Evolutionary conservation across 1,140 invertebrate species (phyloP).

Genomic region (Agraylea sexmaculata): DNA sequence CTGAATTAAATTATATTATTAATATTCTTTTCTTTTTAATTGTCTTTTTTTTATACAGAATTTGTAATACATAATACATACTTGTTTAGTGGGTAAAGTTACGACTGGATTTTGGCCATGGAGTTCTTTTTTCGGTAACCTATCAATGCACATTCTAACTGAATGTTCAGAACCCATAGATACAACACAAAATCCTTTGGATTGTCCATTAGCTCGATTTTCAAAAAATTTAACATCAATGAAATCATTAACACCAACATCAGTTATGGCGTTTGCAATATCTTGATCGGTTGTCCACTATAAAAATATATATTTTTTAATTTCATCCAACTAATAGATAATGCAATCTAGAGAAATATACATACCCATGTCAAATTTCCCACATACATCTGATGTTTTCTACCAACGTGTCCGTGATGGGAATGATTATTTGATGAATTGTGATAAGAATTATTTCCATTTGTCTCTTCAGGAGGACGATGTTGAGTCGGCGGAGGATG

Average conservation of each 20-base stretch:
- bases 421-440: slow-evolving; percentile 50
- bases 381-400: slow-evolving; percentile 83
- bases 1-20: too few relatives aligned
- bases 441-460: slow-evolving; percentile 57
- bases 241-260: slow-evolving; percentile 85
- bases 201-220: slow-evolving; percentile 97
- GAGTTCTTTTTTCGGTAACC: slow-evolving; percentile 85
- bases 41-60: too few relatives aligned
- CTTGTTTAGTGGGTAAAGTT: slow-evolving; percentile 89
- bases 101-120: slow-evolving; percentile 92
- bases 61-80: slow-evolving; percentile 34
- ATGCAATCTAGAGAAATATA: slow-evolving; percentile 18
- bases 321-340: slow-evolving; percentile 5
- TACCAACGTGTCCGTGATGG: slow-evolving; percentile 45
- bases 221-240: slow-evolving; percentile 99
- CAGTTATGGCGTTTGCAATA: slow-evolving; percentile 74
- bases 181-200: slow-evolving; percentile 93
- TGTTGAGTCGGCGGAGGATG: slow-evolving; percentile 32
- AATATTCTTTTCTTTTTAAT: too few relatives aligned
- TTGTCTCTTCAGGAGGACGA: slow-evolving; percentile 49
- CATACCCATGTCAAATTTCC: slow-evolving; percentile 87
- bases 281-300: slow-evolving; percentile 98
- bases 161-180: slow-evolving; percentile 87
- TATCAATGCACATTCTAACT: slow-evolving; percentile 80
- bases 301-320: slow-evolving; percentile 21